Percentiles rank a stretch among this genome's conserved stretches.
phyloP scores from a whole-genome alignment of 2,113 vertebrate genomes.

The Gnathochromis pfefferi region DNA sequence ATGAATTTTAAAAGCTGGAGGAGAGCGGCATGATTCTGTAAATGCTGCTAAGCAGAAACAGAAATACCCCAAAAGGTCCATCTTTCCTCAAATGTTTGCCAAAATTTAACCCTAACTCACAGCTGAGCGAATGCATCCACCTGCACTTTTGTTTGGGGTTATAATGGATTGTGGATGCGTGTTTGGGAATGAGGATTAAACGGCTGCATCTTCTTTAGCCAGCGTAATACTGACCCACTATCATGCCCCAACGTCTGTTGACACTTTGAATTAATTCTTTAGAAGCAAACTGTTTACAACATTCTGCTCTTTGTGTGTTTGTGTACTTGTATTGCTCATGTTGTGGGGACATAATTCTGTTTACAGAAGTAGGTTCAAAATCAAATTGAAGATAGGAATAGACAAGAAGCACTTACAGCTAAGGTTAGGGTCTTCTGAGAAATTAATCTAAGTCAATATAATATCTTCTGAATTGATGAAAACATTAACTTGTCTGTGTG shows the following conservation, averaged over 20 bases:
- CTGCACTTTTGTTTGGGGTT: not conserved
- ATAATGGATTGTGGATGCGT: not conserved
- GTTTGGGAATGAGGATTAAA: not conserved
- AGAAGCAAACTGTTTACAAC: not conserved
- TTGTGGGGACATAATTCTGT: not conserved
- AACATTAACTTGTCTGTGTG: not conserved
- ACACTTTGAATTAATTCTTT: not conserved
- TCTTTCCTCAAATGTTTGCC: not conserved
- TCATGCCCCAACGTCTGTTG: not conserved
- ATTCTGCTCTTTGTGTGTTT: not conserved
- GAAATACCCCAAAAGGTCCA: not conserved
- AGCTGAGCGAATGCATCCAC: not conserved
- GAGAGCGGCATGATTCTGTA: not conserved
- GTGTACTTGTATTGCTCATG: not conserved
- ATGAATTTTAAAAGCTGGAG: not conserved
- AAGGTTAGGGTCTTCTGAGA: not conserved
- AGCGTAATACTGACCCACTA: not conserved
- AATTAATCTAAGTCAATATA: not conserved
- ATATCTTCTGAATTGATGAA: not conserved
- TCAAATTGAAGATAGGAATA: not conserved
- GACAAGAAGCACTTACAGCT: not conserved
- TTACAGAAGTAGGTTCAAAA: not conserved
- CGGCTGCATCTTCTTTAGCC: not conserved
- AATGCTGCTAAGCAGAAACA: conserved; percentile 47
- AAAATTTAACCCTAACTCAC: not conserved